phyloP scores from a whole-genome alignment of 2,888 invertebrate species.

The Drosophila merina region DNA sequence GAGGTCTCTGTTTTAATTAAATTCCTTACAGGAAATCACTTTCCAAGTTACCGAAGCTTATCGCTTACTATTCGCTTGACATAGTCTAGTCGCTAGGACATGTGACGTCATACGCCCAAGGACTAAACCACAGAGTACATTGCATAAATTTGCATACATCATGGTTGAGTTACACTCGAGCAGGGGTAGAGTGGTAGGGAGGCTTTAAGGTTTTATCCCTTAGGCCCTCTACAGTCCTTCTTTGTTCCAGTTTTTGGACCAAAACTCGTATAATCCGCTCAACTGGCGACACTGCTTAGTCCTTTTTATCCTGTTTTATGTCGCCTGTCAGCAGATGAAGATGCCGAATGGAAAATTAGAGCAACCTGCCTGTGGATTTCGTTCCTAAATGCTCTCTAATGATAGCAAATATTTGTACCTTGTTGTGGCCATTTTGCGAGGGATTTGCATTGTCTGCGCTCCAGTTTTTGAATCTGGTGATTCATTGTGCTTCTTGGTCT shows the following conservation, averaged over 20 bases:
- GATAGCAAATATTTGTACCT: slow-evolving; percentile 71
- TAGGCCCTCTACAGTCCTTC: slow-evolving; percentile 10
- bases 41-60: slow-evolving; percentile 18
- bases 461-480: slow-evolving; percentile 40
- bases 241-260: slow-evolving; percentile 43
- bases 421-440: slow-evolving; percentile 32
- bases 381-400: slow-evolving; percentile 65
- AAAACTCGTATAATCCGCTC: slow-evolving; percentile 67
- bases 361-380: slow-evolving; percentile 56
- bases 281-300: slow-evolving; percentile 52
- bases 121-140: slow-evolving; percentile 56
- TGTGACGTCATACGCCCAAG: slow-evolving; percentile 48
- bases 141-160: slow-evolving; percentile 58
- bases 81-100: slow-evolving; percentile 39
- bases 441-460: slow-evolving; percentile 41
- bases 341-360: slow-evolving; percentile 59
- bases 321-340: slow-evolving; percentile 55
- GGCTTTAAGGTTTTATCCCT: slow-evolving; percentile 25
- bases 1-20: neutral
- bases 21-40: too few relatives aligned
- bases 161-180: slow-evolving; percentile 57
- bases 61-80: slow-evolving; percentile 29
- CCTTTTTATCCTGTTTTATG: slow-evolving; percentile 70
- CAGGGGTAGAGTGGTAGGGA: neutral
- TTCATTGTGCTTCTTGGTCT: slow-evolving; percentile 54